Evolutionary conservation across 2,113 vertebrate genomes (phyloP).

Genomic region (Rafetus swinhoei): DNA sequence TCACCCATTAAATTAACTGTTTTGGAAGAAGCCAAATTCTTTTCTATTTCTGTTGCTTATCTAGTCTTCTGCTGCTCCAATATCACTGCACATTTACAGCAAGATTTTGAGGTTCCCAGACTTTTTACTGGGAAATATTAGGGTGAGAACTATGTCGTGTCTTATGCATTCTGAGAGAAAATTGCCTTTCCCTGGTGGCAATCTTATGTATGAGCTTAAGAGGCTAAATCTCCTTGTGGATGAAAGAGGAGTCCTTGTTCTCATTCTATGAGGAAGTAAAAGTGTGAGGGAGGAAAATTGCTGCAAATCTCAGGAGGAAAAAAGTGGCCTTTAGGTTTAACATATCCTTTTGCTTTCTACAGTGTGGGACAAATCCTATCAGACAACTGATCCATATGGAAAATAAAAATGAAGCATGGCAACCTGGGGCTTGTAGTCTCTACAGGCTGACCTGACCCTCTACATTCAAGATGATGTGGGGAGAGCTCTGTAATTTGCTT

Average conservation of each 20-base stretch:
- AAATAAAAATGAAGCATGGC: background rate
- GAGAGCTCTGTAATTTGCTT: background rate
- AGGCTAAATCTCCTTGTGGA: background rate
- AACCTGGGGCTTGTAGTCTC: background rate
- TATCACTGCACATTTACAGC: conserved; percentile 7
- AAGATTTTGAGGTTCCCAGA: conserved; percentile 25
- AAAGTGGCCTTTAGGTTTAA: background rate
- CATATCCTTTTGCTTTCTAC: background rate
- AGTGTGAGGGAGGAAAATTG: background rate
- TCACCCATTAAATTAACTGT: conserved; percentile 1
- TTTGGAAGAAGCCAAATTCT: background rate
- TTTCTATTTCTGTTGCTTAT: background rate
- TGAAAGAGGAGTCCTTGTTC: background rate
- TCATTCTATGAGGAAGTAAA: background rate
- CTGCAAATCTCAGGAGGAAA: background rate
- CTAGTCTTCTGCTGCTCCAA: conserved; percentile 6
- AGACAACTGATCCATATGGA: background rate
- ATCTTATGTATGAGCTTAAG: conserved; percentile 3
- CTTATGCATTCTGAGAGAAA: background rate
- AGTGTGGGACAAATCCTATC: background rate
- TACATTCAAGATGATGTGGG: background rate
- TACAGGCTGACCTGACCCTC: background rate
- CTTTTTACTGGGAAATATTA: background rate
- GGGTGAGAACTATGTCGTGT: background rate
- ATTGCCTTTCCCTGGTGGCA: conserved; percentile 1